Conservation (phyloP, 2,888 invertebrate genomes). For the Chalcosyrphus nemorum region DNA sequence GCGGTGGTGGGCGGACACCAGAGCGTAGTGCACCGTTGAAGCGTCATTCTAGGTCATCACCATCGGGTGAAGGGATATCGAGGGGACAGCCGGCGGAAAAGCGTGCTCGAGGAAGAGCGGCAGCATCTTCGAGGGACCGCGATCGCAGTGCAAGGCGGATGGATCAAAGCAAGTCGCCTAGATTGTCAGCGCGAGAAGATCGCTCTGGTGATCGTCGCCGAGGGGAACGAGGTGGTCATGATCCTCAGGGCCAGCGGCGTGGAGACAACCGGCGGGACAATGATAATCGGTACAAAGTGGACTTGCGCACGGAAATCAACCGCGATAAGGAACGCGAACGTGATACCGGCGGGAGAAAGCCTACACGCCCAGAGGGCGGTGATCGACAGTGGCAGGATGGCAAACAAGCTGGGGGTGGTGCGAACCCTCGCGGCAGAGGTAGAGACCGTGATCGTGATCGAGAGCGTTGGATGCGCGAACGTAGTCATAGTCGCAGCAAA, state of each 20-base stretch:
- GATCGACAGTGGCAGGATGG: slow-evolving; percentile 56
- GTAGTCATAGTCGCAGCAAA: slow-evolving; percentile 81
- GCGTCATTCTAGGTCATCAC: slow-evolving; percentile 61
- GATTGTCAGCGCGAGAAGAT: slow-evolving; percentile 66
- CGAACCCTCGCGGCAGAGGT: slow-evolving; percentile 79
- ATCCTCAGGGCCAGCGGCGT: slow-evolving; percentile 36
- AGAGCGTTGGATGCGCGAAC: slow-evolving; percentile 77
- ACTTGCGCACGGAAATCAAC: slow-evolving; percentile 82
- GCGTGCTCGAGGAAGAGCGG: slow-evolving; percentile 25
- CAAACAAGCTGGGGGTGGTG: not conserved
- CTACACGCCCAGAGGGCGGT: slow-evolving; percentile 16
- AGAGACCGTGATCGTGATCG: slow-evolving; percentile 79
- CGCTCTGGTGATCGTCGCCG: slow-evolving; percentile 75
- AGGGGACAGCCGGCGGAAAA: slow-evolving; percentile 47
- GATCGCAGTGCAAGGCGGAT: slow-evolving; percentile 54
- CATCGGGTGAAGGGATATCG: slow-evolving; percentile 41
- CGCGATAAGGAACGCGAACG: slow-evolving; percentile 83
- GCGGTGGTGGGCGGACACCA: slow-evolving; percentile 84
- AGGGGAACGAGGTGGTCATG: too few relatives aligned
- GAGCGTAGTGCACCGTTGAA: slow-evolving; percentile 75
- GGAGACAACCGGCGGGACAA: slow-evolving; percentile 81
- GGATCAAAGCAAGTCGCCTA: slow-evolving; percentile 74
- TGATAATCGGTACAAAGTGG: slow-evolving; percentile 81
- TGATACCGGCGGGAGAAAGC: slow-evolving; percentile 78
- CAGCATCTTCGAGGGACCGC: slow-evolving; percentile 33